Evolutionary conservation across 37 sponge, comb jelly and placozoan species (phyloP), one percentile per base, ranked within the genome.

Genomic region (Oopsacas minuta): DNA sequence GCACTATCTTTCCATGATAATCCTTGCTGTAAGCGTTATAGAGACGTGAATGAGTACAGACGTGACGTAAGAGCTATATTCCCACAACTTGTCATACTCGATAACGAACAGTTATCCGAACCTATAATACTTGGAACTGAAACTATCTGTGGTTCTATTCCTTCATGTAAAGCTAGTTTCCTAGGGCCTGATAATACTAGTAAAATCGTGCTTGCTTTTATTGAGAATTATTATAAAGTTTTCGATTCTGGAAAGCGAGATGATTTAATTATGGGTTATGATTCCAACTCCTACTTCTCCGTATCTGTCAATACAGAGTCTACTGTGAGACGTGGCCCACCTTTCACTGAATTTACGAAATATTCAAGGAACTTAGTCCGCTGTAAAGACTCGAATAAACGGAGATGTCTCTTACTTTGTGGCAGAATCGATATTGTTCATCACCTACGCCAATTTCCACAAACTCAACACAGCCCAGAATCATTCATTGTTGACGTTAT

Each of bases 211-310:
- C 75, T 61, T 7, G 30, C 75, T n/a, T 61, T 61, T n/a, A 61
- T 61, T n/a, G 75, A 61, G 75, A 61, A 61, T 61, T 61, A 61
- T n/a, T 61, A 61, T 61, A 61, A 61, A n/a, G 75, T 61, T 3
- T 61, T 25, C 30, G 75, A 61, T n/a, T 61, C 75, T 61, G 75
- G 75, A 61, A 61, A 61, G 28, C 75, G 75, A 61, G 75, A 61
- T 12, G 75, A 61, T n/a, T 61, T 61, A n/a, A 61, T 61, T 34
- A 61, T 61, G 75, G 75, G 75, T n/a, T 61, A 61, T 12, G 75
- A 61, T 61, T 25, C 75, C 75, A 61, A 61, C 75, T 61, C 75
- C 22, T 61, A 20, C 30, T 61, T 61, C 28, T 61, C 75, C 5
- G 1, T 61, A 25, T 61, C 75, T 25, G 75, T 61, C 28, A 61